A percentile compares a stretch with the other conserved stretches of the same genome.
phyloP scores from a whole-genome alignment of 2,797 vertebrate genomes.

The Sarcophilus harrisii region DNA sequence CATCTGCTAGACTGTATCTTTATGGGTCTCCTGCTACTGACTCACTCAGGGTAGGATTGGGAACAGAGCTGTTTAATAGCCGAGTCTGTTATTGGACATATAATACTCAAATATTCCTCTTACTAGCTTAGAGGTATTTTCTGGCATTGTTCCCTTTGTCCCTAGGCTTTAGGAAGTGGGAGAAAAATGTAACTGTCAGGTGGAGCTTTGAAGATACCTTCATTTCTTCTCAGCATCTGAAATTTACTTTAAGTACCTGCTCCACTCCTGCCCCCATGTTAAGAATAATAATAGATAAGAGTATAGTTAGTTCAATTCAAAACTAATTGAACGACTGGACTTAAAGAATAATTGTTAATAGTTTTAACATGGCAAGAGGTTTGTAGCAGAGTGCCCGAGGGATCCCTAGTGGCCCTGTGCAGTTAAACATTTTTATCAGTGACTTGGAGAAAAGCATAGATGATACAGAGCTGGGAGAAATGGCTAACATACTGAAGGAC shows the following conservation, averaged over 20 bases:
- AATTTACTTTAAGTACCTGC: neutral
- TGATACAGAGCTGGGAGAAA: neutral
- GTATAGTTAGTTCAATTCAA: neutral
- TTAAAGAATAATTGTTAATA: neutral
- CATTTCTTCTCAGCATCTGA: neutral
- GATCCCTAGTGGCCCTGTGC: neutral
- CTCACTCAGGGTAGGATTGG: fast-evolving
- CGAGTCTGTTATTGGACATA: fast-evolving
- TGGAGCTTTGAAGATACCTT: neutral
- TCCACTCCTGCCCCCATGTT: neutral
- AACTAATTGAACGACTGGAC: neutral
- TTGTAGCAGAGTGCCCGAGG: neutral
- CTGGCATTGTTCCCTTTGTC: neutral
- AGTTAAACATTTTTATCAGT: neutral
- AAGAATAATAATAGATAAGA: too few relatives aligned
- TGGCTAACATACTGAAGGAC: neutral
- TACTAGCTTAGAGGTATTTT: neutral
- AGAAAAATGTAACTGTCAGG: neutral
- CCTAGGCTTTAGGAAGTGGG: neutral
- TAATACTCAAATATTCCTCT: neutral
- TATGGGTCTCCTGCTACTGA: neutral
- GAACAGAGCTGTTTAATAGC: neutral
- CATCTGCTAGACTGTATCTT: neutral
- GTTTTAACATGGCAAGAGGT: neutral
- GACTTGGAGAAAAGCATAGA: neutral